phyloP scores from a whole-genome alignment of 2,797 vertebrate species.

The Podargus strigoides region DNA sequence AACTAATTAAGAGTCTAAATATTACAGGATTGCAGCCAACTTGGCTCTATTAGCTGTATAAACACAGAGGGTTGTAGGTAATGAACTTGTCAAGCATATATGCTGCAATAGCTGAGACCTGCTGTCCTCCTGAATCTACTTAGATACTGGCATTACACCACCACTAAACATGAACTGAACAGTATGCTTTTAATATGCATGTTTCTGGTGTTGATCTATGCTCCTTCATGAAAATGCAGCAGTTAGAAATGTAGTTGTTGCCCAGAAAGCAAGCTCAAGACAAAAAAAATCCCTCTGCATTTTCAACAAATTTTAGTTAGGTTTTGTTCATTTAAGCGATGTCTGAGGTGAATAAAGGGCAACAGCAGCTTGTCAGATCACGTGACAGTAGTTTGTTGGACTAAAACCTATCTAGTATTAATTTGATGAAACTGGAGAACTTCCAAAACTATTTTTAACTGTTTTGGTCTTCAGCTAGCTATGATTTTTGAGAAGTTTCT shows the following conservation, averaged over 20 bases:
- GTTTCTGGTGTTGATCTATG: neutral
- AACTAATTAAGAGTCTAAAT: neutral
- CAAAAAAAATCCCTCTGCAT: neutral
- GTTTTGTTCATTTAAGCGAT: neutral
- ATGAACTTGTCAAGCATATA: neutral
- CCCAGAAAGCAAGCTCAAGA: neutral
- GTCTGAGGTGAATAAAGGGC: neutral
- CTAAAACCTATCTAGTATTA: slow-evolving; percentile 1
- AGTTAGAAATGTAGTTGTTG: neutral
- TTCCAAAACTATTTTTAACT: slow-evolving; percentile 1
- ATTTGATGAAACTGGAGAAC: slow-evolving; percentile 19
- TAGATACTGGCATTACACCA: neutral
- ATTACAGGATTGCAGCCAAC: neutral
- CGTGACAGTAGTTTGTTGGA: neutral
- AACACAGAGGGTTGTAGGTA: neutral
- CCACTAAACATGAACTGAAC: neutral
- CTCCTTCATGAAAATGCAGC: neutral
- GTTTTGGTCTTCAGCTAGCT: neutral
- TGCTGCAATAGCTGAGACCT: neutral
- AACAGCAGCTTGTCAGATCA: slow-evolving; percentile 9
- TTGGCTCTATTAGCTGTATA: neutral
- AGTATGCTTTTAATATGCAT: neutral
- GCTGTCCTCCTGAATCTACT: neutral
- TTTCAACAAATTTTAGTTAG: neutral
- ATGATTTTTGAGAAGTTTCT: neutral